These are phyloP conservation scores for Orchesella flavescens DNA, from an alignment of 2,888 invertebrate species.

Conservation along the genomic window DNA sequence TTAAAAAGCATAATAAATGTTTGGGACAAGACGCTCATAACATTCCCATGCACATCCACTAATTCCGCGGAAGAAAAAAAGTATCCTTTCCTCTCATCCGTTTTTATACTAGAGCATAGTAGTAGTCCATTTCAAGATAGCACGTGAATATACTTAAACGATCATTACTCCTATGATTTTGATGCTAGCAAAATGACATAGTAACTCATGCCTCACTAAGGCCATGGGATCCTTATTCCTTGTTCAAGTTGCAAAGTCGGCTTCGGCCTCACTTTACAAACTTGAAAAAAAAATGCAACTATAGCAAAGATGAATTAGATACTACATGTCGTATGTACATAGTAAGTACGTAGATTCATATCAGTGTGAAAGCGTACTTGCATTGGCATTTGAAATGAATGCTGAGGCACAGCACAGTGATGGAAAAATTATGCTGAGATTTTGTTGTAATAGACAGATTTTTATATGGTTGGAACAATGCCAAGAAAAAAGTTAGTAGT, in stretches of 20 bases:
- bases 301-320: no score
- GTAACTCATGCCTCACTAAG: not conserved
- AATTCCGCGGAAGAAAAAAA: slow-evolving; percentile 15
- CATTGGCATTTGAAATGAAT: slow-evolving; percentile 37
- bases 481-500: slow-evolving; percentile 28
- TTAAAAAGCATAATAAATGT: slow-evolving; percentile 1
- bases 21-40: slow-evolving; percentile 13
- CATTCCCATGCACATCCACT: slow-evolving; percentile 16
- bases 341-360: not conserved
- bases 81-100: no score
- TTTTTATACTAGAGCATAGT: not conserved
- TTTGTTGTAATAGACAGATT: slow-evolving; percentile 11
- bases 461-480: slow-evolving; percentile 34
- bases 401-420: not conserved
- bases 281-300: not conserved
- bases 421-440: slow-evolving; percentile 44
- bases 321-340: not conserved
- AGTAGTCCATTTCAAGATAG: not conserved
- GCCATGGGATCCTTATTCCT: not conserved
- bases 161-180: not conserved
- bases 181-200: not conserved
- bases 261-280: not conserved
- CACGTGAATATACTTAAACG: not conserved
- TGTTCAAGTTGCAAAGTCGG: not conserved
- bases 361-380: not conserved